Conservation (phyloP, 2,113 vertebrate species). For the Daphoenositta chrysoptera region DNA sequence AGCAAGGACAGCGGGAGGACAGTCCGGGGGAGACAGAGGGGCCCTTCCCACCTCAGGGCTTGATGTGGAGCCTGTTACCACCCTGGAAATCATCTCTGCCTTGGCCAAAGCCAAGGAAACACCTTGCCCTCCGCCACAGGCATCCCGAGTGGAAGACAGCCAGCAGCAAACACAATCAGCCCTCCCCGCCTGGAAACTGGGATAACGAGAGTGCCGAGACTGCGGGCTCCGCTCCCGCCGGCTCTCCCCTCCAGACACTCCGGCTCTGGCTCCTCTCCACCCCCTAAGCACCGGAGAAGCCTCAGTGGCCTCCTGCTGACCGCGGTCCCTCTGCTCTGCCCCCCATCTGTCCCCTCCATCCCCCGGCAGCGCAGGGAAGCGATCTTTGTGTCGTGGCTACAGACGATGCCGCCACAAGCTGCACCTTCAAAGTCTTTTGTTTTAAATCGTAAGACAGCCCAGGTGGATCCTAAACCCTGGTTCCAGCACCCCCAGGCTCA, state of each 20-base stretch:
- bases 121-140: background rate
- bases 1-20: background rate
- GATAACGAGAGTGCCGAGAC: background rate
- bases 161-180: background rate
- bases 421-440: background rate
- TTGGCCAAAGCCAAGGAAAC: constrained; percentile 7
- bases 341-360: background rate
- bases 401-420: rapidly evolving
- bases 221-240: background rate
- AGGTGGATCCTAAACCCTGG: background rate
- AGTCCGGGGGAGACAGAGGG: background rate
- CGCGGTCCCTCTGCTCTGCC: background rate
- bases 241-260: background rate
- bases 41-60: background rate
- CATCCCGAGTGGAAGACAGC: background rate
- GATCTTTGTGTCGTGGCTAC: rapidly evolving
- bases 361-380: rapidly evolving
- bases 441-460: background rate
- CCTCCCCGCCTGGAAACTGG: background rate
- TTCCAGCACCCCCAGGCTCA: background rate
- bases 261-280: background rate
- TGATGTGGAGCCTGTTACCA: background rate
- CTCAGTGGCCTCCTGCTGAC: background rate
- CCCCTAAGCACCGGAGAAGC: background rate
- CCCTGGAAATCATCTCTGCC: background rate